These are phyloP conservation scores for Coptotermes formosanus DNA, from an alignment of 1,140 invertebrate species.

Conservation along the genomic window DNA sequence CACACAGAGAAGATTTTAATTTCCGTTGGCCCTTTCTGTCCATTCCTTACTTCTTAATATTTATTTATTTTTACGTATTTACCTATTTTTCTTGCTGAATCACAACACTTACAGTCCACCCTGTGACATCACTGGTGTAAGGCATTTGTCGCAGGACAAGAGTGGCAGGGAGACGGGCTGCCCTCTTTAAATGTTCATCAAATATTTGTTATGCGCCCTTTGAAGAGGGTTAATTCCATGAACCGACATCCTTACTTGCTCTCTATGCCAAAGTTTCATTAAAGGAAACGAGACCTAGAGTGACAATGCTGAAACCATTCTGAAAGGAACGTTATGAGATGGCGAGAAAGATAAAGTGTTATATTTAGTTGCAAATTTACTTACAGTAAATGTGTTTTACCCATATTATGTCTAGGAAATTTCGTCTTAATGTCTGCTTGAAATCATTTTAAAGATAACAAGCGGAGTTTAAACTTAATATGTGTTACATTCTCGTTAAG, in stretches of 20 bases:
- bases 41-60: too few species aligned
- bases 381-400: not conserved
- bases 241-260: not conserved
- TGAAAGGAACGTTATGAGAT: not conserved
- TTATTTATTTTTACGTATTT: too few species aligned
- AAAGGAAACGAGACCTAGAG: not conserved
- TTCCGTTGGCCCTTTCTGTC: too few species aligned
- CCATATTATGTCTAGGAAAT: not conserved
- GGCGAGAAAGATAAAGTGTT: not conserved
- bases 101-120: not conserved
- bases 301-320: not conserved
- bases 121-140: not conserved
- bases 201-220: constrained; percentile 1
- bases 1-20: too few species aligned
- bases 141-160: not conserved
- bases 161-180: not conserved
- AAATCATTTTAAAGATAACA: not conserved
- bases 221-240: constrained; percentile 16
- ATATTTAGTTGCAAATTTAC: constrained; percentile 1
- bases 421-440: not conserved
- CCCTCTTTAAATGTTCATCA: constrained; percentile 16
- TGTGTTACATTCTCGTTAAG: not conserved
- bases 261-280: not conserved
- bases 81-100: too few species aligned
- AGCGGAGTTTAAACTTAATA: not conserved